Conservation (phyloP, 2,888 invertebrate species). For the Oegoconia quadripuncta region DNA sequence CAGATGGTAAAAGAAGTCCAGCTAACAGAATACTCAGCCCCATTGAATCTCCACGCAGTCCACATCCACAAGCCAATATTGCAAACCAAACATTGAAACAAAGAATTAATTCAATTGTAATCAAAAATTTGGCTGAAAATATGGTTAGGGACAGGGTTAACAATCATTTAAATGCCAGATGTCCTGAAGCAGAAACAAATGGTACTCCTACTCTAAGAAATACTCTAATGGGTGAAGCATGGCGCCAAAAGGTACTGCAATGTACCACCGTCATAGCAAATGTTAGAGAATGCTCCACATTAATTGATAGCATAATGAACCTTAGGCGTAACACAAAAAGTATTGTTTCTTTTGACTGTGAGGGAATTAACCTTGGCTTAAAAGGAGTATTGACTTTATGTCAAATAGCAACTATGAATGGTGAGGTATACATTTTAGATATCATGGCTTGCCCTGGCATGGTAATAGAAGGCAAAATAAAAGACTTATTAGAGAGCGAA, state of each 20-base stretch:
- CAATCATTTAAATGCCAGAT: constrained; percentile 67
- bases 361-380: constrained; percentile 94
- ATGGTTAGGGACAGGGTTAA: constrained; percentile 77
- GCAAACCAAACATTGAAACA: constrained; percentile 91
- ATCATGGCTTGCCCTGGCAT: constrained; percentile 90
- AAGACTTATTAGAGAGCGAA: constrained; percentile 88
- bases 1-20: constrained; percentile 65
- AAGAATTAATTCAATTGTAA: constrained; percentile 91
- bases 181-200: constrained; percentile 63
- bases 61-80: constrained; percentile 67
- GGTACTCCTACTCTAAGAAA: constrained; percentile 62
- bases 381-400: constrained; percentile 93
- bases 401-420: constrained; percentile 89
- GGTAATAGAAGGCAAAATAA: constrained; percentile 87
- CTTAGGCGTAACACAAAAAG: constrained; percentile 75
- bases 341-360: constrained; percentile 92
- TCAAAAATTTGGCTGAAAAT: constrained; percentile 94
- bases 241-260: constrained; percentile 90
- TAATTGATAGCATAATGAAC: constrained; percentile 86
- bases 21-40: constrained; percentile 75
- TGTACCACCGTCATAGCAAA: constrained; percentile 90
- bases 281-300: constrained; percentile 86
- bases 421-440: constrained; percentile 93
- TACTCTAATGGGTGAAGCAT: constrained; percentile 83
- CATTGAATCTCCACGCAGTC: constrained; percentile 69